These are phyloP conservation scores for Haliclona indistincta DNA, from an alignment of 37 sponge, comb jelly and placozoan species.

Conservation along the genomic window DNA sequence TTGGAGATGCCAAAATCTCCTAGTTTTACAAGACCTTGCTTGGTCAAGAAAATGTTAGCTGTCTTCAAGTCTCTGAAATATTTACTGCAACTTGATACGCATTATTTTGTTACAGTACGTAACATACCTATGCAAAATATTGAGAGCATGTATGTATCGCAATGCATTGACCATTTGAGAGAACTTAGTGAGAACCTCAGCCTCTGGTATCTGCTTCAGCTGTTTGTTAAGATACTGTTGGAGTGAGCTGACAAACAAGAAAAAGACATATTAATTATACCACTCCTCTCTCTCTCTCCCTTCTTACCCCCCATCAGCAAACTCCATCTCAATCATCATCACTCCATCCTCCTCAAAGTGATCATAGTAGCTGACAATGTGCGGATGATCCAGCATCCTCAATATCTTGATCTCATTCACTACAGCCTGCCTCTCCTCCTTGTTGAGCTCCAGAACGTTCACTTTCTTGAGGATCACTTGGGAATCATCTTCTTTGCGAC, in stretches of 20 bases:
- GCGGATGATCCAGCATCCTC: slow-evolving; percentile 89
- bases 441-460: slow-evolving; percentile 81
- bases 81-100: not conserved
- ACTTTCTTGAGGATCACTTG: slow-evolving; percentile 96
- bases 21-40: slow-evolving; percentile 86
- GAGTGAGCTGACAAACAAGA: slow-evolving; percentile 62
- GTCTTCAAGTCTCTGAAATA: slow-evolving; percentile 93
- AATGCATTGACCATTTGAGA: slow-evolving; percentile 93
- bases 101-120: not conserved
- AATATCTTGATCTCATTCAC: slow-evolving; percentile 91
- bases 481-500: slow-evolving; percentile 91
- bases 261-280: not conserved
- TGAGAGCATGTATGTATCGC: slow-evolving; percentile 84
- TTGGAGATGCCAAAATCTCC: slow-evolving; percentile 99
- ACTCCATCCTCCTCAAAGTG: slow-evolving; percentile 97
- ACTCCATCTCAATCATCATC: slow-evolving; percentile 99
- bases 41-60: slow-evolving; percentile 94
- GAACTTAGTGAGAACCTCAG: slow-evolving; percentile 83
- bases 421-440: slow-evolving; percentile 69
- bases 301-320: slow-evolving; percentile 96
- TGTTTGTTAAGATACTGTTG: slow-evolving; percentile 83
- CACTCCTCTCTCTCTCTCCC: not conserved
- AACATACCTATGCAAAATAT: slow-evolving; percentile 89
- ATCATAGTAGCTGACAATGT: slow-evolving; percentile 97
- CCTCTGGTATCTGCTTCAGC: slow-evolving; percentile 64